Base-by-base conservation (phyloP, 2,888 invertebrate genomes). In the Panopea generosa region DNA sequence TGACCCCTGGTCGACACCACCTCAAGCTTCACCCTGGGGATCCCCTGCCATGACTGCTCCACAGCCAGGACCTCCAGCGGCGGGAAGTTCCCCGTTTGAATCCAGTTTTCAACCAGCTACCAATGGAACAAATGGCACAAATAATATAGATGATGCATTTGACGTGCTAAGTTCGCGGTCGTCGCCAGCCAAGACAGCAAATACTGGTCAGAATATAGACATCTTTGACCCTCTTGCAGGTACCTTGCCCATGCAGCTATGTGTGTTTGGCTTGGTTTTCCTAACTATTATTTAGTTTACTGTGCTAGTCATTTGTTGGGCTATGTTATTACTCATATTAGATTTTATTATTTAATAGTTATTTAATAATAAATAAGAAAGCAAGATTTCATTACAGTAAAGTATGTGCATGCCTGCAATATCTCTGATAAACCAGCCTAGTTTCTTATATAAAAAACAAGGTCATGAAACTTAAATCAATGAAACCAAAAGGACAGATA, bases 61-160 rank as follows among this genome's bases (percentile, higher is more conserved):
- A 83, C 43, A 74, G 70, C 47, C 61, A 68, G 57, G 65, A n/a
- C 47, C 84, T 82, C 43, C 76, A 71, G 38, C 66, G 69, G 53
- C 68, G n/a, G 59, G 45, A 40, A 43, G 45, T n/a, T 59, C 76
- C 18, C 70, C 67, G 6, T 81, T 84, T 72, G 78, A 79, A 49
- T 56, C 74, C 53, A 65, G 60, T 20, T 75, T 80, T 63, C 45
- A 72, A 1, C 57, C 73, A 33, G 82, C 85, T 22, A 84, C 89
- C 38, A 87, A 83, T 68, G 85, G 85, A 11, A 72, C 86, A 14
- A 84, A 77, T 18, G 68, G 60, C 38, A 61, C 50, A 29, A 84
- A 83, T 73, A 85, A 79, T 55, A 79, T 90, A 7, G 91, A 91
- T 70, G 90, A 90, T 75, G 91, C 84, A 40, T 92, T 92, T 87